Evolutionary conservation across 2,888 invertebrate genomes (phyloP), one percentile per base, ranked within the genome.

Genomic region (Pachymerium ferrugineum): DNA sequence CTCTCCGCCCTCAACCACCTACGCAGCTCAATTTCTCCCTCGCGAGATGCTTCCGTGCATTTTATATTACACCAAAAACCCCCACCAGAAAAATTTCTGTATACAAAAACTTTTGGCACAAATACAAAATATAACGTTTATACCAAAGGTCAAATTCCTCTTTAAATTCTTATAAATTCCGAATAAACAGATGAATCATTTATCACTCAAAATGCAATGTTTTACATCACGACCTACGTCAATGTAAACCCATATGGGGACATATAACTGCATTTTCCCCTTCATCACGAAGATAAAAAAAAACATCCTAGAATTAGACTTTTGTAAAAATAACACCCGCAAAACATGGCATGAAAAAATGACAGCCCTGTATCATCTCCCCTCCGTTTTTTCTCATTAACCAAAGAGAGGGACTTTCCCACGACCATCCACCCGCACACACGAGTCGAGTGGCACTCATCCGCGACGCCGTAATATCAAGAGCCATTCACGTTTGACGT

Each of bases 311-410:
- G n/a, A n/a, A n/a, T 38, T 38, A 38, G 38, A 38, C n/a, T 22
- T 62, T 8, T 62, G 28, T 25, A 28, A 62, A 62, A 62, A 25
- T 8, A 22, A 6, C 28, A 22, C 25, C 25, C 12, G n/a, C 12
- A 62, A 25, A 54, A 62, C 1, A 62, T 22, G 3, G 12, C 10
- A 16, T 3, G 47, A 19, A 47, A 14, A 62, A 54, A 62, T 19
- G 10, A 54, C 19, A 54, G 47, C 16, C 10, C 12, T 62, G 28
- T 62, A 28, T 62, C 47, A 54, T 54, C 28, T 28, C 62, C 10
- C 25, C 62, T 28, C n/a, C 25, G 62, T 62, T 62, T 62, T 62
- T 62, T 62, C 62, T 62, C 62, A 62, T 62, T 62, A 62, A 62
- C 62, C 28, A 62, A 62, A 62, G 1, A n/a, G n/a, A 14, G 12